These are phyloP conservation scores for Dilophus febrilis DNA, from an alignment of 2,888 invertebrate genomes.

Conservation along the genomic window DNA sequence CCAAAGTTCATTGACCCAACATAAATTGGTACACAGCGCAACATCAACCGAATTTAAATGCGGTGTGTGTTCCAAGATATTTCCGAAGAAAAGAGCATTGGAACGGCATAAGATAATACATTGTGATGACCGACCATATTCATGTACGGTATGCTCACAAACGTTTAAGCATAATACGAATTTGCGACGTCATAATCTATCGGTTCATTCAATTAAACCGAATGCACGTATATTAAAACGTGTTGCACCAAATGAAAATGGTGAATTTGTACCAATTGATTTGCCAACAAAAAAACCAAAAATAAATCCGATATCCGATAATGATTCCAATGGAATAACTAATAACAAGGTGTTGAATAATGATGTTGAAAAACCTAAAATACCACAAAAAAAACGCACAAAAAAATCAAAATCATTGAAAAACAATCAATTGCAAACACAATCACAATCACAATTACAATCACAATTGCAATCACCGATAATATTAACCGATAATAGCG, in stretches of 20 bases:
- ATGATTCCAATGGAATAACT: too few species aligned
- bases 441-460: too few species aligned
- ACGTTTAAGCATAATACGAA: slow-evolving; percentile 30
- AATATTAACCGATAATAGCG: too few species aligned
- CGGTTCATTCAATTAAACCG: slow-evolving; percentile 26
- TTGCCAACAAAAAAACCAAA: background rate
- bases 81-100: slow-evolving; percentile 25
- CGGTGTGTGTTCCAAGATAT: slow-evolving; percentile 27
- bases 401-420: too few species aligned
- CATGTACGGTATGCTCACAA: slow-evolving; percentile 28
- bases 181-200: slow-evolving; percentile 28
- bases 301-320: too few species aligned
- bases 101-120: slow-evolving; percentile 29
- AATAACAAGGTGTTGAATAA: too few species aligned
- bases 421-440: too few species aligned
- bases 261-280: slow-evolving; percentile 12
- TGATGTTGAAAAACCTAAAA: background rate
- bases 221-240: slow-evolving; percentile 26
- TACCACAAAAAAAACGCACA: background rate
- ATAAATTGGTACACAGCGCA: slow-evolving; percentile 27
- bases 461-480: too few species aligned
- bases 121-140: slow-evolving; percentile 29
- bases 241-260: slow-evolving; percentile 26
- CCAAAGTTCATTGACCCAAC: slow-evolving; percentile 29
- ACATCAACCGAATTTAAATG: slow-evolving; percentile 28